phyloP scores from a whole-genome alignment of 2,888 invertebrate genomes.

The Patella caerulea region DNA sequence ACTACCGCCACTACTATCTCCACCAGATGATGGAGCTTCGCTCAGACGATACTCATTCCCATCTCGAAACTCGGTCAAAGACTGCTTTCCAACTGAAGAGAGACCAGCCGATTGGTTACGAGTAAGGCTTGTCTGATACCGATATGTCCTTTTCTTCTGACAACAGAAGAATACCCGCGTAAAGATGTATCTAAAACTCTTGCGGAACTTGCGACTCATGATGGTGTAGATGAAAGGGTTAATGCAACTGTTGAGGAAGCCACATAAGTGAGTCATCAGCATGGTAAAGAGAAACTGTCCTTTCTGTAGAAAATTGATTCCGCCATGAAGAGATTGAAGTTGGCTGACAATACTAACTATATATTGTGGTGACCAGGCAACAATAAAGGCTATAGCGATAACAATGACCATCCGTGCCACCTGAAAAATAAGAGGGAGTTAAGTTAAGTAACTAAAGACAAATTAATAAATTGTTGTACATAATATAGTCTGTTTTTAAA shows the following conservation, averaged over 20 bases:
- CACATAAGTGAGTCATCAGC: conserved; percentile 72
- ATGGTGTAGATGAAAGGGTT: conserved; percentile 73
- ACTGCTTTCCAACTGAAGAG: conserved; percentile 24
- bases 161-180: conserved; percentile 40
- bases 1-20: conserved; percentile 19
- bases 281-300: conserved; percentile 73
- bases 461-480: no score
- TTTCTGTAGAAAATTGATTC: conserved; percentile 66
- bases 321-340: conserved; percentile 51
- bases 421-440: conserved; percentile 48
- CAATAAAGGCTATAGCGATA: conserved; percentile 71
- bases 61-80: conserved; percentile 32
- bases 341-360: conserved; percentile 72
- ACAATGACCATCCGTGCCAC: conserved; percentile 73
- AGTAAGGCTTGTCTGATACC: conserved; percentile 28
- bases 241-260: conserved; percentile 72
- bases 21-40: conserved; percentile 28
- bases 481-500: no score
- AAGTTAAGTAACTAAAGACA: no score
- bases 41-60: conserved; percentile 26
- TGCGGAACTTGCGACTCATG: conserved; percentile 72
- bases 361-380: conserved; percentile 73
- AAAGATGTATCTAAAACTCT: conserved; percentile 62
- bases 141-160: conserved; percentile 21
- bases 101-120: conserved; percentile 22